Evolutionary conservation across 2,888 invertebrate genomes (phyloP), one percentile per base, ranked within the genome.

Genomic region (Choreutis nemorana): DNA sequence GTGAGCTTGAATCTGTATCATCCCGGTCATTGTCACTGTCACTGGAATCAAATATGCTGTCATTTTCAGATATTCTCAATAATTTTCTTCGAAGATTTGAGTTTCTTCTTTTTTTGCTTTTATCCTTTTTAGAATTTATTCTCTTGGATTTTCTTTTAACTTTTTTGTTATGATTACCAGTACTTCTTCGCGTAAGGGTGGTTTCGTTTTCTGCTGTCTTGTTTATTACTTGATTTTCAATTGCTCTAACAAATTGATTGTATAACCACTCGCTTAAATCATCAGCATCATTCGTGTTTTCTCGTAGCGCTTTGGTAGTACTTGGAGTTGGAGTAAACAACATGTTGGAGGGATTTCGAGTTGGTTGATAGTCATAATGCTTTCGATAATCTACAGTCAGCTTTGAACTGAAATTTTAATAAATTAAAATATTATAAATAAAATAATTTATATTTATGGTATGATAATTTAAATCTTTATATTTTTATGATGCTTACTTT

Each of bases 221-320:
- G 31, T 68, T 73, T 2, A 75, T 62, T 2, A 73, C 66, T 56
- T 72, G 70, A 25, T 53, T 67, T 40, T 78, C 77, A 25, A 78
- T 63, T 10, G 73, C 66, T 57, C 73, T 72, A 34, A 72, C 75
- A 34, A 78, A 78, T 36, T 77, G 73, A 35, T 72, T 72, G 35
- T 75, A 77, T 6, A 78, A 51, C 77, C 77, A 78, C 35, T 75
- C 71, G 10, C 75, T 61, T 16, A 77, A 52, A 28, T 72, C 70
- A 22, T 70, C 67, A 3, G 63, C 50, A 22, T 67, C 64, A 44
- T 65, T 64, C 2, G 60, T 37, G 28, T 62, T 55, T 31, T 55
- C 56, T 41, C 41, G 2, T 35, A 31, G n/a, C 23, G 9, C 13
- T 23, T 13, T 23, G 37, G 33, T 16, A 35, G 16, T 2, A 31